Percentiles rank a stretch among this genome's conserved stretches.
These are phyloP conservation scores for Trichomycterus rosablanca DNA, from an alignment of 2,113 vertebrate species.

Conservation along the genomic window DNA sequence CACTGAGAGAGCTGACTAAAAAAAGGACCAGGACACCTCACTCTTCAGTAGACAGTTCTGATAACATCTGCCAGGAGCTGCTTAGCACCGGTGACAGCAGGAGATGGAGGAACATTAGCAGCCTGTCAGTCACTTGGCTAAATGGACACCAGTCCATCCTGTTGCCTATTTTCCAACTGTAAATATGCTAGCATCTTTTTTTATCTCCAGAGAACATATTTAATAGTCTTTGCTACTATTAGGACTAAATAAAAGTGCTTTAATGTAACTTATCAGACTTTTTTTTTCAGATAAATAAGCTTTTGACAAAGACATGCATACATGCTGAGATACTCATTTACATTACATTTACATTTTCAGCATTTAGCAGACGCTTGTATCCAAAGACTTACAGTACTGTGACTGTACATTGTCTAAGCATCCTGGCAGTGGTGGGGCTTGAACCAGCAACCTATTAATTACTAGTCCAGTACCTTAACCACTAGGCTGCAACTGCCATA, in stretches of 20 bases:
- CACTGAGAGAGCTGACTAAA: conserved; percentile 58
- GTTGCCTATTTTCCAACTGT: conserved; percentile 51
- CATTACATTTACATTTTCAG: too few species aligned
- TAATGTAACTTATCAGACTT: too few species aligned
- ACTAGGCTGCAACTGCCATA: too few species aligned
- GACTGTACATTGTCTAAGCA: too few species aligned
- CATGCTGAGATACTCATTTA: too few species aligned
- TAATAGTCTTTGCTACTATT: conserved; percentile 1
- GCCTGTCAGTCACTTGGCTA: conserved; percentile 57
- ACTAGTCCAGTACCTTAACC: too few species aligned
- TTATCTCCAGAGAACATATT: conserved; percentile 6
- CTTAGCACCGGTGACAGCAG: conserved; percentile 53
- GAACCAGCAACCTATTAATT: too few species aligned
- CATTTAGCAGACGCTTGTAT: too few species aligned
- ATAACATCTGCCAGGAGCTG: conserved; percentile 65
- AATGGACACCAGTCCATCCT: conserved; percentile 38
- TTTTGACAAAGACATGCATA: too few species aligned
- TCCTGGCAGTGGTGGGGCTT: too few species aligned
- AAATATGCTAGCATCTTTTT: conserved; percentile 31
- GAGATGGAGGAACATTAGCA: conserved; percentile 61
- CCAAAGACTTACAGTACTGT: too few species aligned
- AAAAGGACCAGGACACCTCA: conserved; percentile 54
- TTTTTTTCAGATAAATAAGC: too few species aligned
- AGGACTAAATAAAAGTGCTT: background rate
- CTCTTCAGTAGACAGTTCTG: conserved; percentile 64